Evolutionary conservation across 2,113 vertebrate species (phyloP).

Genomic region (Orthonyx spaldingii): DNA sequence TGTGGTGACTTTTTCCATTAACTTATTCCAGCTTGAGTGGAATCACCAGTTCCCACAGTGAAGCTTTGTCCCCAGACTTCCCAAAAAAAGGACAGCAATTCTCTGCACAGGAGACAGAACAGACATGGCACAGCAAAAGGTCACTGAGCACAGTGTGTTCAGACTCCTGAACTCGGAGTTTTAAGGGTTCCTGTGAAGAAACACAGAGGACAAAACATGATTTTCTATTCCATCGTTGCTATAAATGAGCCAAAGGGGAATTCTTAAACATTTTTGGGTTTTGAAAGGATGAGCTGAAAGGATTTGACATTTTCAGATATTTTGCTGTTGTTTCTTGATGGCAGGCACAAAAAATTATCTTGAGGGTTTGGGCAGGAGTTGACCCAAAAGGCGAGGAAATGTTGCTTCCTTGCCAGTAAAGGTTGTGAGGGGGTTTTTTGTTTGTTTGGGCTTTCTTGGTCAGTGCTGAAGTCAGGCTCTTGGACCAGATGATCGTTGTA

Average conservation of each 20-base stretch:
- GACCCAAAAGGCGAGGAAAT: neutral
- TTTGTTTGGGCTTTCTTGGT: neutral
- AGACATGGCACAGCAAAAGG: neutral
- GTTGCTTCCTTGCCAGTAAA: neutral
- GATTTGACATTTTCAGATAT: slow-evolving; percentile 26
- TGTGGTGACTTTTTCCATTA: neutral
- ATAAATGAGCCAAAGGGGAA: neutral
- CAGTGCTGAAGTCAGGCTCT: neutral
- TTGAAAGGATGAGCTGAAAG: neutral
- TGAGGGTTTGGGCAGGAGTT: neutral
- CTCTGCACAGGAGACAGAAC: neutral
- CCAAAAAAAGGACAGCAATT: neutral
- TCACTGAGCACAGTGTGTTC: slow-evolving; percentile 22
- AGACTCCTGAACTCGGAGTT: neutral
- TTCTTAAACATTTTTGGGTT: neutral
- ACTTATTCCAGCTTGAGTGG: neutral
- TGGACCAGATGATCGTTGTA: neutral
- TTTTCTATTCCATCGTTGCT: neutral
- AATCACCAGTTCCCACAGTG: neutral
- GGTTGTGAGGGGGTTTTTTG: neutral
- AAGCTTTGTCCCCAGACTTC: neutral
- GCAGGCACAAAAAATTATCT: neutral
- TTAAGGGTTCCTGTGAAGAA: neutral
- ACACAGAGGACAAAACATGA: neutral
- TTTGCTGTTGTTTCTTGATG: neutral